Evolutionary conservation across 2,113 vertebrate species (phyloP).

Genomic region (Brevimyrus niger): DNA sequence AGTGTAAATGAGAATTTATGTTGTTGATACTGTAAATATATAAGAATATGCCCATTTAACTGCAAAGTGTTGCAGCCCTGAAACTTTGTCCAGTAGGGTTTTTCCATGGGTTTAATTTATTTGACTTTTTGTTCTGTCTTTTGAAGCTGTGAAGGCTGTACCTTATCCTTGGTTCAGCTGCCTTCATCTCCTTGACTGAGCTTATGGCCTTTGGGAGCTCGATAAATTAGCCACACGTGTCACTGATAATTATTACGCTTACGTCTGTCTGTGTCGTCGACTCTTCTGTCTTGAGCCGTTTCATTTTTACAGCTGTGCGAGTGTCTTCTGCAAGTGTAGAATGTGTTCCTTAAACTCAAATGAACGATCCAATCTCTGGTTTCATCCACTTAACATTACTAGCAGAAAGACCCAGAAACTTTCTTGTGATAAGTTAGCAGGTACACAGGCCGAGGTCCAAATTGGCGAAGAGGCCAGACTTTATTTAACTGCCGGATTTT

Average conservation of each 20-base stretch:
- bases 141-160: background rate
- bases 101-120: background rate
- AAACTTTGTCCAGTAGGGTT: background rate
- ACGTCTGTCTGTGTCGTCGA: background rate
- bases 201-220: background rate
- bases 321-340: background rate
- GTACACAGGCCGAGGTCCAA: background rate
- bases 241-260: background rate
- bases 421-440: background rate
- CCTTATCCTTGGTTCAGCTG: background rate
- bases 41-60: background rate
- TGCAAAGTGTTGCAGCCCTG: background rate
- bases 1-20: background rate
- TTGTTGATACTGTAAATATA: background rate
- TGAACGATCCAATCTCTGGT: background rate
- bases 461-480: background rate
- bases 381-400: background rate
- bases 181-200: background rate
- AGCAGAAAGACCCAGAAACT: background rate
- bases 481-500: background rate
- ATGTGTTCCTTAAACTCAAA: background rate
- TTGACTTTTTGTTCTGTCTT: background rate
- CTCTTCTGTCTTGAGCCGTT: background rate
- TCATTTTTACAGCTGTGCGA: background rate
- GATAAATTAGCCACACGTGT: background rate